Base-by-base conservation (phyloP, 2,113 vertebrate genomes). In the Apaloderma vittatum region DNA sequence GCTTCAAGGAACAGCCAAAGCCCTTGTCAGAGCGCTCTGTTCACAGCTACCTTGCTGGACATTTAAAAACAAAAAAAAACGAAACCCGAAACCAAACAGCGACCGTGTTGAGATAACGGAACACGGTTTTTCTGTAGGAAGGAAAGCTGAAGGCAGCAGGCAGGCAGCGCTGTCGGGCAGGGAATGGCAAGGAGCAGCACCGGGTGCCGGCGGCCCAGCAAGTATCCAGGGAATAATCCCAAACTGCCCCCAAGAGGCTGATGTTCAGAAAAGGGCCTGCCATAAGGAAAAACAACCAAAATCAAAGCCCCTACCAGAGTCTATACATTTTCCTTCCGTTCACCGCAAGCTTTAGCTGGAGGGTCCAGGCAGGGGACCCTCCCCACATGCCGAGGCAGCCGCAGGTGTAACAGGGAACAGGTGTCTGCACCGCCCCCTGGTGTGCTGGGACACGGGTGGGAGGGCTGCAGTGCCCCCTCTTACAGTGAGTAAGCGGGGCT, bases 401-500 rank as follows among this genome's bases (percentile, higher is more conserved):
- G 2, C 29, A 27, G 55, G 48, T 0, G 1, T 32, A 21, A 26
- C 0, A 5, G 51, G 57, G 52, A 43, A 6, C 6, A 1, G 0
- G 0, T 8, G 5, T 4, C 59, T 16, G 34, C 0, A 1, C 57
- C 27, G 34, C 2, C 0, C 15, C 18, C 11, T 1, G 0, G n/a
- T 3, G 1, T 9, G 4, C 4, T 3, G 52, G 57, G 75, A 73
- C 63, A 40, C 0, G 4, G 15, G 10, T 2, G 29, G 8, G 72
- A 63, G 54, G 26, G 26, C 80, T 72, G 70, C 1, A 0, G 49
- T 34, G 15, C 11, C 37, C 59, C 22, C 12, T 72, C 40, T 29
- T 66, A 1, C 15, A 17, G 18, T 0, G 12, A 16, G 22, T 3
- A 7, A 58, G 49, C 17, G 12, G 7, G 23, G 12, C 27, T 1